Conservation (phyloP, 2,113 vertebrate genomes). For the Chaenocephalus aceratus region DNA sequence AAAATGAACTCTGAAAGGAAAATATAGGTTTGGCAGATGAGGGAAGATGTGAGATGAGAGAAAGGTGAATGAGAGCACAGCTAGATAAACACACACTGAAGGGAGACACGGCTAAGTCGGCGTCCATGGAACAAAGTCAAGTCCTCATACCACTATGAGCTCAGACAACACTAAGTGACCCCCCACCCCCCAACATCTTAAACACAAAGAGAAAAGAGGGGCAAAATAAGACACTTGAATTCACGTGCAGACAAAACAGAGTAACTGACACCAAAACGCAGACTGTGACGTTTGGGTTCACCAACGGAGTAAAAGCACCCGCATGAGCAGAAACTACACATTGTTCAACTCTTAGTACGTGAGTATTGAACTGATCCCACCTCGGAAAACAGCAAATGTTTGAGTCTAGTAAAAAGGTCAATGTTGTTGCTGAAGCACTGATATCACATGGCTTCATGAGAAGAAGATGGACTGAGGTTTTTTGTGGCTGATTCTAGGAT, state of each 20-base stretch:
- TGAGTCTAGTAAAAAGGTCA: background rate
- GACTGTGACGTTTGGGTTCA: background rate
- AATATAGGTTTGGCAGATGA: constrained; percentile 2
- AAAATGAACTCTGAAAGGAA: constrained; percentile 9
- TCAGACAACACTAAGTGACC: constrained; percentile 6
- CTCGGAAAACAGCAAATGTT: background rate
- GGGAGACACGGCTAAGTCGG: constrained; percentile 6
- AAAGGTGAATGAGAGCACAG: background rate
- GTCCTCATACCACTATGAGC: constrained; percentile 5
- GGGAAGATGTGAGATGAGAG: background rate
- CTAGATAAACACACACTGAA: constrained; percentile 28
- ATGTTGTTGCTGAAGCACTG: background rate
- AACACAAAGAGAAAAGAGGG: constrained; percentile 10
- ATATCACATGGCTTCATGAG: background rate
- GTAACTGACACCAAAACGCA: constrained; percentile 11
- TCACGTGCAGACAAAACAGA: constrained; percentile 2
- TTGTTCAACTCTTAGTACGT: background rate
- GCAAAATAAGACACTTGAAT: background rate
- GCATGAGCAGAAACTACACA: background rate
- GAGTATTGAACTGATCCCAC: background rate
- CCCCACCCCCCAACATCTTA: background rate
- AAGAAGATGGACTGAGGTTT: background rate
- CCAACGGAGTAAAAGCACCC: background rate
- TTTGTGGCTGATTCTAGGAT: background rate
- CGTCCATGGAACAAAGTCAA: constrained; percentile 36